These are phyloP conservation scores for Deladenus siricidicola DNA, from an alignment of 2,888 invertebrate genomes.

Conservation along the genomic window DNA sequence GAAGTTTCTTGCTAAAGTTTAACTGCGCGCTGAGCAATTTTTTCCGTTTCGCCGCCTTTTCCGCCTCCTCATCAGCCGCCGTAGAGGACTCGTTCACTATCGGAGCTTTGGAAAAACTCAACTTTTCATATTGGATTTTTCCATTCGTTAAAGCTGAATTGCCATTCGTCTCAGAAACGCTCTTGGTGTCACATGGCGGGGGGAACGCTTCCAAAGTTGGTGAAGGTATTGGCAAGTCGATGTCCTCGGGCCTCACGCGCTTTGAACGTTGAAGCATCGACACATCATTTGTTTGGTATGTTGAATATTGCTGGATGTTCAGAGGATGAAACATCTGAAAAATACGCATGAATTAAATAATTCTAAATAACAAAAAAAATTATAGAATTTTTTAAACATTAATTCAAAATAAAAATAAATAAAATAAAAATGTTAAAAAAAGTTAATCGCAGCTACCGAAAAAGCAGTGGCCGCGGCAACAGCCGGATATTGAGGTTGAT, in stretches of 20 bases:
- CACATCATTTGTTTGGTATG: conserved; percentile 10
- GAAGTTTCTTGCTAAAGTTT: conserved; percentile 13
- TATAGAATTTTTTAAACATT: too few species aligned
- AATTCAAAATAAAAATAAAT: not conserved
- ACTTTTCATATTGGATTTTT: not conserved
- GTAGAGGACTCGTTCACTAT: not conserved
- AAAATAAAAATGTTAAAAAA: not conserved
- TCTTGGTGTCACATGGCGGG: not conserved
- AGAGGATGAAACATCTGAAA: conserved; percentile 21
- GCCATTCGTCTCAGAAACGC: not conserved
- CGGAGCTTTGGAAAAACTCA: not conserved
- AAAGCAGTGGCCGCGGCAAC: not conserved
- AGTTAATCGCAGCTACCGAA: conserved; percentile 1
- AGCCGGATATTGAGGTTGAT: conserved; percentile 8
- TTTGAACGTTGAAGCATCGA: conserved; percentile 21
- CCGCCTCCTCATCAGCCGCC: conserved; percentile 5
- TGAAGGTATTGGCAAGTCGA: conserved; percentile 17
- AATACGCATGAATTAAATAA: not conserved
- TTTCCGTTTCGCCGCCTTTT: conserved; percentile 19
- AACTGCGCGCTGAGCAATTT: conserved; percentile 20
- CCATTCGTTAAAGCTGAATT: not conserved
- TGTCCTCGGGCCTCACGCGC: conserved; percentile 24
- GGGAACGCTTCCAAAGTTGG: not conserved
- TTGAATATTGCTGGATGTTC: conserved; percentile 17
- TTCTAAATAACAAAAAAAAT: too few species aligned